phyloP scores from a whole-genome alignment of 1,140 invertebrate genomes.

The Drosophila nannoptera region DNA sequence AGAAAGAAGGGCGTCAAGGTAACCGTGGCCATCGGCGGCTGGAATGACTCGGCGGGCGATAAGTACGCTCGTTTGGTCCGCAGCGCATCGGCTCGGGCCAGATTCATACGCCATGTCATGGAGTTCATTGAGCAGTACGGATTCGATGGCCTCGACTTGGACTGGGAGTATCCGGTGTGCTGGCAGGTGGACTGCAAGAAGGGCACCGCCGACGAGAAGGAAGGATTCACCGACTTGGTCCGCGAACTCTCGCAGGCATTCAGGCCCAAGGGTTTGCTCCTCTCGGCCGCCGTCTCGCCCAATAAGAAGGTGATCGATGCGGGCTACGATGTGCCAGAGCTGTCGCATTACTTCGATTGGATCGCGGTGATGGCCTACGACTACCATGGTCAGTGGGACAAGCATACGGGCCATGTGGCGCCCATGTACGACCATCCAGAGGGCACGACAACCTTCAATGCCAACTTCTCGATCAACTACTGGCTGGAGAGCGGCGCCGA shows the following conservation, averaged over 20 bases:
- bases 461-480: conserved; percentile 90
- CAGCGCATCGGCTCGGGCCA: conserved; percentile 83
- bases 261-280: conserved; percentile 83
- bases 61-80: conserved; percentile 92
- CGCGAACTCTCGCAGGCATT: conserved; percentile 86
- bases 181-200: conserved; percentile 92
- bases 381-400: conserved; percentile 92
- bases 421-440: conserved; percentile 87
- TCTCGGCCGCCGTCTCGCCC: conserved; percentile 91
- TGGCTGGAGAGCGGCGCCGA: conserved; percentile 89
- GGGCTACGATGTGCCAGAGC: conserved; percentile 87
- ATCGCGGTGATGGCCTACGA: conserved; percentile 92
- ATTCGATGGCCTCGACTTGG: conserved; percentile 92
- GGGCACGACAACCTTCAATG: conserved; percentile 87
- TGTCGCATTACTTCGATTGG: conserved; percentile 89
- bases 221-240: conserved; percentile 85
- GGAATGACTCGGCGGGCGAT: conserved; percentile 92
- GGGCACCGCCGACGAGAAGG: conserved; percentile 87
- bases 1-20: conserved; percentile 89
- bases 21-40: conserved; percentile 89
- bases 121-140: conserved; percentile 88
- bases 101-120: conserved; percentile 87
- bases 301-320: conserved; percentile 90
- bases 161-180: conserved; percentile 95
- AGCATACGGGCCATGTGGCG: conserved; percentile 90